Percentiles rank a stretch among this genome's conserved stretches.
phyloP scores from a whole-genome alignment of 2,797 vertebrate species.

The Hypotaenidia philippensis region DNA sequence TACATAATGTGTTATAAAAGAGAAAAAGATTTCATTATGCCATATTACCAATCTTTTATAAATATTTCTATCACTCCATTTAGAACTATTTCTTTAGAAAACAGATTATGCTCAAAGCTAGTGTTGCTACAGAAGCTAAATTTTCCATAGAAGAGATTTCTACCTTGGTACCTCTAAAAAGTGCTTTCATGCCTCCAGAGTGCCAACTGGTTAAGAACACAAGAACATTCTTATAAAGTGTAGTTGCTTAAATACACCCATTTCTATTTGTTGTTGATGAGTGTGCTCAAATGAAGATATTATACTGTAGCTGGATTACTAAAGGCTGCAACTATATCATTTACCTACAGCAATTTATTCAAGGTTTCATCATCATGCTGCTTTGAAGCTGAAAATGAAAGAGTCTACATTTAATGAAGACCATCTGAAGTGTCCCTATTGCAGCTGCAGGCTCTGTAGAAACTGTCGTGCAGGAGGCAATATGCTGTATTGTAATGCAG shows the following conservation, averaged over 20 bases:
- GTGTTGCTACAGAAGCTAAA: neutral
- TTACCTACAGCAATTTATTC: conserved; percentile 73
- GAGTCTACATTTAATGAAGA: conserved; percentile 47
- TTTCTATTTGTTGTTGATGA: neutral
- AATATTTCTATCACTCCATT: neutral
- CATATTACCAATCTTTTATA: neutral
- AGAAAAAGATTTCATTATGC: neutral
- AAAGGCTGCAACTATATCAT: conserved; percentile 53
- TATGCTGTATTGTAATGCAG: conserved; percentile 77
- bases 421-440: conserved; percentile 73
- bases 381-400: conserved; percentile 77
- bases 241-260: neutral
- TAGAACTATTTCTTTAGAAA: neutral
- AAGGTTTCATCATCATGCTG: conserved; percentile 56
- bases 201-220: neutral
- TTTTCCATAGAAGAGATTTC: neutral
- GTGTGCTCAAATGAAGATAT: conserved; percentile 3
- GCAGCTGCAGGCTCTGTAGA: conserved; percentile 78
- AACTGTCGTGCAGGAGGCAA: conserved; percentile 24
- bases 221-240: neutral
- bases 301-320: neutral
- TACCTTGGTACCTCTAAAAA: conserved; percentile 17
- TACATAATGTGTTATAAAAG: neutral
- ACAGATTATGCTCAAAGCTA: neutral
- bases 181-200: neutral